Base-by-base conservation (phyloP, 2,888 invertebrate species). In the Drosophila histrio region DNA sequence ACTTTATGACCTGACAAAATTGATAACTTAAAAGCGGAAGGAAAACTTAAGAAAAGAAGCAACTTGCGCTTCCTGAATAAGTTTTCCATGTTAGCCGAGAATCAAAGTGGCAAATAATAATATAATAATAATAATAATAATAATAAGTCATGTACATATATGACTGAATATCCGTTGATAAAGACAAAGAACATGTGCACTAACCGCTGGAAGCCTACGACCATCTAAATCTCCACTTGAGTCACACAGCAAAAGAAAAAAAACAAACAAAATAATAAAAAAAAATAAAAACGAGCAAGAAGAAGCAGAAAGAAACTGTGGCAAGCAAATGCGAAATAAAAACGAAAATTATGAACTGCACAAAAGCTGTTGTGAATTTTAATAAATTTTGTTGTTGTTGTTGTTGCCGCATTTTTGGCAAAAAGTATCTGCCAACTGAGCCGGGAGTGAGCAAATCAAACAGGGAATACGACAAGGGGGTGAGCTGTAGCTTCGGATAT, bases 361-460 rank as follows among this genome's bases (percentile, higher is more conserved):
- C 77, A 78, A 77, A 82, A 81, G 89, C 86, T 89, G 90, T 79
- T 87, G 77, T 88, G 90, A 89, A 90, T 90, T 89, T 90, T 89
- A 90, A 90, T 89, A 89, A 88, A 86, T 86, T 77, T 86, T 68
- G 21, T 52, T 34, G 22, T 21, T 19, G 72, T 69, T 69, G 50
- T 32, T 60, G 49, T 46, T 34, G 52, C 38, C 38, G 28, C 39
- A 39, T 30, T 39, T 60, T 65, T 65, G 65, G 63, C 46, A 63
- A 65, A 75, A 79, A 79, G 79, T 82, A 72, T 72, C 77, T 85
- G 69, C 57, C 64, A 68, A 72, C 70, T 64, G 72, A 53, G 79
- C 56, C 70, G 72, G 72, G 76, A 76, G 82, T 80, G 82, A 83
- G 86, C 86, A 82, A 82, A 82, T 82, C 86, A 82, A 82, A 72